phyloP scores from a whole-genome alignment of 2,113 vertebrate genomes.

The Sardina pilchardus region DNA sequence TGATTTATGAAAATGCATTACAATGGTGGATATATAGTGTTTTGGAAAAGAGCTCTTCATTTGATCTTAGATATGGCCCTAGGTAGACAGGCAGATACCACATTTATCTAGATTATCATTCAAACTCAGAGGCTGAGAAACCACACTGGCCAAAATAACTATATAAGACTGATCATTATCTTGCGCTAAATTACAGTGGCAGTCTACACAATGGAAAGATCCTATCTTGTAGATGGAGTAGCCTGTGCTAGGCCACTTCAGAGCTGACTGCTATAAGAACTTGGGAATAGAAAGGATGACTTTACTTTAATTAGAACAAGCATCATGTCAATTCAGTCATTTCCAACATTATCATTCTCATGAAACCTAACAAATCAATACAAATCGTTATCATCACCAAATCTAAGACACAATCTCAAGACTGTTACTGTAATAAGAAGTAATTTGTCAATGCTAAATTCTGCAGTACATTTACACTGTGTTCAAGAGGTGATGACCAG shows the following conservation, averaged over 20 bases:
- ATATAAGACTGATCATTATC: neutral
- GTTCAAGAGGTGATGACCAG: neutral
- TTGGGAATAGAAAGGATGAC: neutral
- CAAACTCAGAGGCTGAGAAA: no score
- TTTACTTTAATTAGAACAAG: no score
- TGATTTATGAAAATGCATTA: no score
- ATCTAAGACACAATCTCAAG: no score
- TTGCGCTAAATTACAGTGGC: no score
- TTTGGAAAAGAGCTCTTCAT: neutral
- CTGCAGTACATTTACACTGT: neutral
- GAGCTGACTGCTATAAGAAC: neutral
- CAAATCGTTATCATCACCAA: no score
- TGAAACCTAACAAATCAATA: no score
- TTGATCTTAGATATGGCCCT: no score
- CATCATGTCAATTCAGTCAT: neutral
- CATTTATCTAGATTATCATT: no score
- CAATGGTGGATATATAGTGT: no score
- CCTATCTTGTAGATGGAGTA: neutral
- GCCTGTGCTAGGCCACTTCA: neutral
- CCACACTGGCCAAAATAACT: neutral
- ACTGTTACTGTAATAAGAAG: neutral
- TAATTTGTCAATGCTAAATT: neutral
- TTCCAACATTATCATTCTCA: neutral
- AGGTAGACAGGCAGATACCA: no score
- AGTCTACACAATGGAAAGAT: neutral